A percentile compares a stretch with the other conserved stretches of the same genome.
Evolutionary conservation across 2,888 invertebrate genomes (phyloP).

Genomic region (Cephus sareptanus): DNA sequence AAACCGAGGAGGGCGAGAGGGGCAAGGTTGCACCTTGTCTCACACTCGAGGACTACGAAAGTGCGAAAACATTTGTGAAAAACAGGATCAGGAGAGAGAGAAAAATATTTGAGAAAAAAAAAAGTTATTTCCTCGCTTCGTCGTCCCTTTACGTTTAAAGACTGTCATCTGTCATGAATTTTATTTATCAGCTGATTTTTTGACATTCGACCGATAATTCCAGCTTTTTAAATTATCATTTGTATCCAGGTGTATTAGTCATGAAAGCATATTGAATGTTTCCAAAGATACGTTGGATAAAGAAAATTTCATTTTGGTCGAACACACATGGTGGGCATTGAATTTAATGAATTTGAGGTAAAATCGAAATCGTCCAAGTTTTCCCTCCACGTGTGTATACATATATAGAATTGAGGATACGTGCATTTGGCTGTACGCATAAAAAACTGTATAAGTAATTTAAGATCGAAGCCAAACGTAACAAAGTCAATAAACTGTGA

Average conservation of each 20-base stretch:
- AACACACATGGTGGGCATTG: not conserved
- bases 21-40: slow-evolving; percentile 35
- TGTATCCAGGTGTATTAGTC: not conserved
- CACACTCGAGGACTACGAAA: slow-evolving; percentile 24
- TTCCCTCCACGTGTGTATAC: not conserved
- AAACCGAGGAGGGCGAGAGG: slow-evolving; percentile 11
- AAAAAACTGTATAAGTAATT: not conserved
- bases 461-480: not conserved
- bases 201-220: not conserved
- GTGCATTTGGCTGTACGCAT: not conserved
- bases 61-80: slow-evolving; percentile 54
- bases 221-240: not conserved
- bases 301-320: not conserved
- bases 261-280: not conserved
- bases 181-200: not conserved
- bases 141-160: not conserved
- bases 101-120: not conserved
- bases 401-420: not conserved
- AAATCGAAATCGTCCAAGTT: not conserved
- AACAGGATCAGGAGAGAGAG: slow-evolving; percentile 25
- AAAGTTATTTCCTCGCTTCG: not conserved
- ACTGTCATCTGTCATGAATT: not conserved
- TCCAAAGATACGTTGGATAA: not conserved
- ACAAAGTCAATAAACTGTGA: not conserved
- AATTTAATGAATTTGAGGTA: not conserved